Conservation (phyloP, 2,888 invertebrate species). For the Geotrupes spiniger region DNA sequence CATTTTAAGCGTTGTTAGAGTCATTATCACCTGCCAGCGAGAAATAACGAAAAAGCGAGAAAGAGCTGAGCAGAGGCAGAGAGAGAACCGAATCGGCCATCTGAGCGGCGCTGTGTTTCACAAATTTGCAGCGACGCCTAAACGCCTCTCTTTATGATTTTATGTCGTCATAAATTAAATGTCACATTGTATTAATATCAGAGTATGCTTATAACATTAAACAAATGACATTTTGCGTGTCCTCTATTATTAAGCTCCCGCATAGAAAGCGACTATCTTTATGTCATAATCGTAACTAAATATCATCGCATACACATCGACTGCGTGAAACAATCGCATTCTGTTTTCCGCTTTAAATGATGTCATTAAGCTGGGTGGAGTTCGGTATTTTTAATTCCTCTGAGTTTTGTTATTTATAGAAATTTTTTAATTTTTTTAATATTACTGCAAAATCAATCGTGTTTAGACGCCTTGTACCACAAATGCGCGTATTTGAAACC, state of each 20-base stretch:
- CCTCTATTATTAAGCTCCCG: constrained; percentile 14
- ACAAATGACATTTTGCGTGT: constrained; percentile 41
- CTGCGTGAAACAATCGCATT: too few relatives aligned
- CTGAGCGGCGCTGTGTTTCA: constrained; percentile 4
- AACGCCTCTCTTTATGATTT: constrained; percentile 36
- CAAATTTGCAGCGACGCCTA: constrained; percentile 19
- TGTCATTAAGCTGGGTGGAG: too few relatives aligned
- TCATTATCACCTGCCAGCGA: constrained; percentile 4
- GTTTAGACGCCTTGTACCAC: too few relatives aligned
- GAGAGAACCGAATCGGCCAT: constrained; percentile 1
- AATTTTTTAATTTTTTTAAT: too few relatives aligned
- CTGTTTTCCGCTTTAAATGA: too few relatives aligned
- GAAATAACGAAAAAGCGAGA: neutral
- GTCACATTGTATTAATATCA: constrained; percentile 42
- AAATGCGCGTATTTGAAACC: too few relatives aligned
- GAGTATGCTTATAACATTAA: constrained; percentile 34
- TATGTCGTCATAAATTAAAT: constrained; percentile 40
- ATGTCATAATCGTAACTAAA: constrained; percentile 10
- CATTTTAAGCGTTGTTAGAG: constrained; percentile 2
- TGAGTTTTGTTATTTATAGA: too few relatives aligned
- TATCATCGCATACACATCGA: too few relatives aligned
- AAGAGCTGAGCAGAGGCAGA: too few relatives aligned
- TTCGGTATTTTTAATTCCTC: too few relatives aligned
- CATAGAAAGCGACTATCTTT: constrained; percentile 11
- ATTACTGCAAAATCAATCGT: too few relatives aligned